Conservation (phyloP, 2,888 invertebrate species). For the Tiphia femorata region DNA sequence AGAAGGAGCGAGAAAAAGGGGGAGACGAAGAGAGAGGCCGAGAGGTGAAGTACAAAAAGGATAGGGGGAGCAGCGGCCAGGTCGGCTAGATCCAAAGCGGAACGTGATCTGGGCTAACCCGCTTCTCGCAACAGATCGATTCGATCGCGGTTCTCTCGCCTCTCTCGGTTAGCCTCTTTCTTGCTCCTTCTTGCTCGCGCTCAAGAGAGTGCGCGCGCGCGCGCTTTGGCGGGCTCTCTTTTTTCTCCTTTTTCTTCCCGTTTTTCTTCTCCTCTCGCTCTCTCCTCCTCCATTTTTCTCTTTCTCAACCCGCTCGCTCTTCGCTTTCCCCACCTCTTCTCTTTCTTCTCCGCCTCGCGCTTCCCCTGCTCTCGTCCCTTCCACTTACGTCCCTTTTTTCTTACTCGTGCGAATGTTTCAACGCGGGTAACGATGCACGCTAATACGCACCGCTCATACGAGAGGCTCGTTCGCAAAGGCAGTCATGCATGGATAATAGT, state of each 20-base stretch:
- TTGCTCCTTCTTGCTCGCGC: too few species aligned
- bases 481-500: constrained; percentile 54
- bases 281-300: neutral
- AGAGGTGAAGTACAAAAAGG: constrained; percentile 13
- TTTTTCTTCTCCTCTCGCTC: neutral
- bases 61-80: constrained; percentile 9
- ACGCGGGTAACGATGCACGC: constrained; percentile 6
- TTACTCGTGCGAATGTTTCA: constrained; percentile 7
- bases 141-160: constrained; percentile 13
- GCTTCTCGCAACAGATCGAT: constrained; percentile 23
- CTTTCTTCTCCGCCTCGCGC: neutral
- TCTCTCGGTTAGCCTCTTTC: constrained; percentile 3
- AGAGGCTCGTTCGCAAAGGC: constrained; percentile 37
- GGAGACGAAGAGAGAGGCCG: constrained; percentile 11
- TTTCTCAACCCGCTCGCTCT: neutral
- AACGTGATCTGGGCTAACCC: constrained; percentile 32
- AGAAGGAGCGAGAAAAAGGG: constrained; percentile 6
- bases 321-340: neutral
- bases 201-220: neutral
- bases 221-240: neutral
- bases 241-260: neutral
- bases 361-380: neutral
- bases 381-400: neutral
- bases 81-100: constrained; percentile 20
- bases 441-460: neutral